Base-by-base conservation (phyloP, 2,888 invertebrate genomes). In the Leucoptera coffeella region DNA sequence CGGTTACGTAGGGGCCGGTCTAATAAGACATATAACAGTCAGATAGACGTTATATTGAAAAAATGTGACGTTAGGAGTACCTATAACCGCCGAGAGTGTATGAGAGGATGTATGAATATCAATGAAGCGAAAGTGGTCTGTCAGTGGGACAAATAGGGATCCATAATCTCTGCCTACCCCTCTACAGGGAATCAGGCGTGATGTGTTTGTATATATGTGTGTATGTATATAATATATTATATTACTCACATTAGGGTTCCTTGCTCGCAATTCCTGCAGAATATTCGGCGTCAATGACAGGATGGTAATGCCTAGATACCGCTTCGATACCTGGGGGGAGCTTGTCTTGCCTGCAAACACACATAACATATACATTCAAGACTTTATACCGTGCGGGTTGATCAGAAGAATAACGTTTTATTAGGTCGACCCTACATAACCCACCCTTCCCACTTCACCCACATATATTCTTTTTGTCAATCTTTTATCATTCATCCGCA, bases 281-380 rank as follows among this genome's bases (percentile, higher is more conserved):
- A 93, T 81, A 34, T 82, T 80, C 0, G 82, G 78, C 0, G 86
- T 87, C 2, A 95, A 60, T 0, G 90, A 85, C 23, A 94, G 59
- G 87, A 94, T 90, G 0, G 92, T 91, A 29, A 94, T 82, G 26
- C 95, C 94, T 46, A 94, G 77, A 47, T 87, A 93, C 11, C 80
- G 46, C 24, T 43, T 38, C 0, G 67, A 65, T 2, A 64, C 56
- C 12, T 45, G 50, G 0, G 64, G 60, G 0, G 61, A 37, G 32
- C 58, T 59, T 5, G 50, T 50, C 35, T 45, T 56, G 11, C 57
- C 65, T 67, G 43, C 9, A n/a, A n/a, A 14, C 10, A 15, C 14
- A 21, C 2, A 20, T 4, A 7, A 24, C 9, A 24, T 10, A 21
- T 10, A n/a, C n/a, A n/a, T n/a, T n/a, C n/a, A n/a, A n/a, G n/a